These are phyloP conservation scores for Mystacornis crossleyi DNA, from an alignment of 2,113 vertebrate genomes.

Conservation along the genomic window DNA sequence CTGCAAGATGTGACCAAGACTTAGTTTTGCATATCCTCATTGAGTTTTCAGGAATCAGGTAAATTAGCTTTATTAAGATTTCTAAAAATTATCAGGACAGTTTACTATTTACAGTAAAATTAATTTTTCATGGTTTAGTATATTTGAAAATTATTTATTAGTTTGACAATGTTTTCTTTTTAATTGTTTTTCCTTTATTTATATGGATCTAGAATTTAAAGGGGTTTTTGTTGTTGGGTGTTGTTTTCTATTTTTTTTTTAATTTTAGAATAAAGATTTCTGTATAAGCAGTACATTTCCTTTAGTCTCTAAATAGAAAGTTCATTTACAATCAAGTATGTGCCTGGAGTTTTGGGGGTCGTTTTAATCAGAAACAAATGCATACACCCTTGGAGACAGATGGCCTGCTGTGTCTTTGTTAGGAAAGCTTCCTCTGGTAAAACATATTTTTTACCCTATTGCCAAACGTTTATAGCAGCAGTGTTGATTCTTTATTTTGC, in stretches of 20 bases:
- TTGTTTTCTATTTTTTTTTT: neutral
- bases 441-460: neutral
- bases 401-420: neutral
- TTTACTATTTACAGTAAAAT: neutral
- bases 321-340: neutral
- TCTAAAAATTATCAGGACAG: neutral
- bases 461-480: neutral
- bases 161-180: neutral
- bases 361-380: neutral
- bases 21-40: neutral
- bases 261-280: neutral
- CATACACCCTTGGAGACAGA: neutral
- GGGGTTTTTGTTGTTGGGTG: too few species aligned
- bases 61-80: neutral
- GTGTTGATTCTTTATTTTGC: neutral
- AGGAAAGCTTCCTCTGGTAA: neutral
- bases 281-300: neutral
- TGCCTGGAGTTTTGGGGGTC: neutral
- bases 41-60: neutral
- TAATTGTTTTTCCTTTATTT: neutral
- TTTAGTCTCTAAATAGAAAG: neutral
- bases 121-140: neutral
- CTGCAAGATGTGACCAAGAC: neutral
- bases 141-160: neutral
- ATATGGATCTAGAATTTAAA: neutral